These are phyloP conservation scores for Andrena trimmerana DNA, from an alignment of 2,888 invertebrate species.

Conservation along the genomic window DNA sequence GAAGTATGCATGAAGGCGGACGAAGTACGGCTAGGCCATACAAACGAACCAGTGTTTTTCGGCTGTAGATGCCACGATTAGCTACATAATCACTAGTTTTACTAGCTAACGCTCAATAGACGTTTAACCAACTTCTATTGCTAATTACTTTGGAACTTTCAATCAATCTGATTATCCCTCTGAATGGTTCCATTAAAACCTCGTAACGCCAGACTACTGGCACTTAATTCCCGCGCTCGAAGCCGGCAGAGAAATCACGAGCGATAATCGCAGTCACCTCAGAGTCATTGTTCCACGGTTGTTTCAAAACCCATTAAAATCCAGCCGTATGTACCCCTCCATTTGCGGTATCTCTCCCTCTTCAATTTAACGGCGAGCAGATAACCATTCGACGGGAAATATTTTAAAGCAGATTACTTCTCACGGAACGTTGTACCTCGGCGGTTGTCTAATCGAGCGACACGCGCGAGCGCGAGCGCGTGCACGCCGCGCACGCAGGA, in stretches of 20 bases:
- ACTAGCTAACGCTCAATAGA: slow-evolving; percentile 51
- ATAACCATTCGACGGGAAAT: slow-evolving; percentile 14
- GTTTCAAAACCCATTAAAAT: background rate
- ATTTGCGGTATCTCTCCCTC: background rate
- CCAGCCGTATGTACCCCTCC: background rate
- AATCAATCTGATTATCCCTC: slow-evolving; percentile 35
- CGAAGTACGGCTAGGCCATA: background rate
- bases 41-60: background rate
- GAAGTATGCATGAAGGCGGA: background rate
- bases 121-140: slow-evolving; percentile 42
- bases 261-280: background rate
- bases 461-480: background rate
- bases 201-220: background rate
- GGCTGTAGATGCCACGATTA: background rate
- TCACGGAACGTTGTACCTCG: slow-evolving; percentile 14
- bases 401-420: slow-evolving; percentile 36
- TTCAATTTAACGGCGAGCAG: slow-evolving; percentile 8
- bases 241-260: background rate
- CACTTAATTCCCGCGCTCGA: background rate
- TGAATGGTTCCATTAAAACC: slow-evolving; percentile 44
- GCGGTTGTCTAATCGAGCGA: background rate
- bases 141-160: slow-evolving; percentile 54
- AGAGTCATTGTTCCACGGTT: background rate
- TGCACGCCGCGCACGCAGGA: background rate
- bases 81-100: slow-evolving; percentile 59